Conservation (phyloP, 2,797 vertebrate species). For the Chaetophractus vellerosus region DNA sequence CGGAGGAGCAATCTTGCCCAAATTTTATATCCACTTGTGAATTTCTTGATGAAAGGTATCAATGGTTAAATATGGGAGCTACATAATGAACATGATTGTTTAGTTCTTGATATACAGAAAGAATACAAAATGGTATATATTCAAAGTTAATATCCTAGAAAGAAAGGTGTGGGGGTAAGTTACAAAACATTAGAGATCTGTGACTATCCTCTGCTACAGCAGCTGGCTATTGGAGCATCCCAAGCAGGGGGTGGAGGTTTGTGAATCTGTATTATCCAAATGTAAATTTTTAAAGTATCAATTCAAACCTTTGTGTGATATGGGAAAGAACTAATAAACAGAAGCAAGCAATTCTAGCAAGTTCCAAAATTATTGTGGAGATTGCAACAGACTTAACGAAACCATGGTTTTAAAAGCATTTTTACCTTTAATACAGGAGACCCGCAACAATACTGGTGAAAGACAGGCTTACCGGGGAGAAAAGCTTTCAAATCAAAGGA, state of each 20-base stretch:
- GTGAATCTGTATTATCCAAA: not conserved
- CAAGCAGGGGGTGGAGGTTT: too few relatives aligned
- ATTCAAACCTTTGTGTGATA: not conserved
- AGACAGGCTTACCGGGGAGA: not conserved
- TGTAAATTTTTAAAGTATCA: not conserved
- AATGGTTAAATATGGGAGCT: not conserved
- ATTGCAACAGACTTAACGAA: fast-evolving
- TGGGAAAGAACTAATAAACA: not conserved
- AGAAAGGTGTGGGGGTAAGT: fast-evolving
- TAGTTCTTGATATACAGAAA: not conserved
- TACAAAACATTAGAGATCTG: fast-evolving
- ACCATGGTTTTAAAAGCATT: fast-evolving
- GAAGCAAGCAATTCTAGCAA: not conserved
- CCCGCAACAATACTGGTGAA: fast-evolving
- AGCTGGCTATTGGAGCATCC: not conserved
- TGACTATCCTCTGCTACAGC: fast-evolving
- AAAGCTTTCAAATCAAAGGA: not conserved
- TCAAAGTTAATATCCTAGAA: not conserved
- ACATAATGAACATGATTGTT: fast-evolving
- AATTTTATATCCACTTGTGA: not conserved
- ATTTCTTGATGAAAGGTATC: not conserved
- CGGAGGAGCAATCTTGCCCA: fast-evolving
- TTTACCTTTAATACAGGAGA: not conserved
- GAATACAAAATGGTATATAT: not conserved
- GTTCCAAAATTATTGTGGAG: not conserved